phyloP scores from a whole-genome alignment of 1,140 invertebrate species.

The Cardiocondyla obscurior region DNA sequence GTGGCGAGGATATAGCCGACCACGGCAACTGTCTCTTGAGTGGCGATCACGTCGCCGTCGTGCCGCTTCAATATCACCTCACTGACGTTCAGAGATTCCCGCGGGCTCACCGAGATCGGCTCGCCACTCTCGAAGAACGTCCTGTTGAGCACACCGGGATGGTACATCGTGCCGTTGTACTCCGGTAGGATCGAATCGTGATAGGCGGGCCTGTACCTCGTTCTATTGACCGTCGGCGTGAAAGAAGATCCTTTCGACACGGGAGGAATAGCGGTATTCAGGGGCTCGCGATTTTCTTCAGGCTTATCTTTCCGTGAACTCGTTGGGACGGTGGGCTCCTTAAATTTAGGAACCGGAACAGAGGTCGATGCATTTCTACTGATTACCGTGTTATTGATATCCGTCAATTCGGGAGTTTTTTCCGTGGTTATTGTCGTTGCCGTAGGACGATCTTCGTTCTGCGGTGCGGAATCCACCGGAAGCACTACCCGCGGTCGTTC shows the following conservation, averaged over 20 bases:
- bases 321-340: not conserved
- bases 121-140: constrained; percentile 75
- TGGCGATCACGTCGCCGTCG: constrained; percentile 81
- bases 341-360: not conserved
- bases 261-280: constrained; percentile 33
- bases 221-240: constrained; percentile 62
- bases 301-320: constrained; percentile 59
- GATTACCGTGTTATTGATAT: not conserved
- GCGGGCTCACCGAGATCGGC: constrained; percentile 71
- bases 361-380: not conserved
- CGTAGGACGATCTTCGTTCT: not conserved
- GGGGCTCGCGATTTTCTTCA: constrained; percentile 50
- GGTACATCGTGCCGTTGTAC: constrained; percentile 70
- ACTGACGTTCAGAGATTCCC: constrained; percentile 79
- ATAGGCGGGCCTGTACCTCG: constrained; percentile 68
- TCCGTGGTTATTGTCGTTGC: not conserved
- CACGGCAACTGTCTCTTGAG: constrained; percentile 81
- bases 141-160: constrained; percentile 72
- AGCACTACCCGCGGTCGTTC: constrained; percentile 42
- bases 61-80: constrained; percentile 82
- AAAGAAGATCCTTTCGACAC: constrained; percentile 38
- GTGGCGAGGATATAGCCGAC: constrained; percentile 82
- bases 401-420: not conserved
- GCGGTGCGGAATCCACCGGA: constrained; percentile 23
- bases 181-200: constrained; percentile 70